Base-by-base conservation (phyloP, 2,113 vertebrate genomes). In the Anguilla rostrata region DNA sequence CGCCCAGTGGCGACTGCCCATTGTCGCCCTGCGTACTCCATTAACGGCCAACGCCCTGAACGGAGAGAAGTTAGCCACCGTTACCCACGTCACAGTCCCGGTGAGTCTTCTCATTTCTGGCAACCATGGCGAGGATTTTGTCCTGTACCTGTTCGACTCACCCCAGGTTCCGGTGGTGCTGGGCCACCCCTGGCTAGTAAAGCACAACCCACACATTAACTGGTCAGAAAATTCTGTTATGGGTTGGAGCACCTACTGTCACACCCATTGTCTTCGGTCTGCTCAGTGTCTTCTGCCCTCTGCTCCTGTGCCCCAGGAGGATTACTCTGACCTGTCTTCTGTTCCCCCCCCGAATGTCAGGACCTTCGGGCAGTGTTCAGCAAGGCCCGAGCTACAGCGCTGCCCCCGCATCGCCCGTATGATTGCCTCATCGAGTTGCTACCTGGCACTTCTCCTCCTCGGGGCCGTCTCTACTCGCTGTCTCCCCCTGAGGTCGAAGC, bases 351-450 rank as follows among this genome's bases (percentile, higher is more conserved):
- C 3, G 14, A 78, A n/a, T 87, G 57, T 29, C 66, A 29, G 20
- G 75, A 87, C 71, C 49, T 41, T 0, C 6, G 16, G 3, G 20
- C 5, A 1, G 66, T 87, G 2, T 87, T 87, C 39, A 63, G 49
- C 46, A 84, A 63, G 26, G 16, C 66, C 39, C 16, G n/a, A 6
- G 39, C 86, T 11, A 11, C 5, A 3, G 79, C 39, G 15, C 15
- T 83, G 4, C 82, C 46, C 0, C 82, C 46, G 20, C 82, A 87
- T 20, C 20, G 22, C 6, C 39, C 82, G 8, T 84, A 20, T 34
- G 75, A 87, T n/a, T 87, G 82, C 16, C 5, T 66, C 12, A 83
- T 83, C 34, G 43, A 86, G 5, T 41, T 86, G 5, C 26, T 83
- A 29, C 63, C 57, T 29, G n/a, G 56, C 40, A 15, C 80, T 14